These are phyloP conservation scores for Drosophila pseudoananassae DNA, from an alignment of 1,140 invertebrate genomes.

Conservation along the genomic window DNA sequence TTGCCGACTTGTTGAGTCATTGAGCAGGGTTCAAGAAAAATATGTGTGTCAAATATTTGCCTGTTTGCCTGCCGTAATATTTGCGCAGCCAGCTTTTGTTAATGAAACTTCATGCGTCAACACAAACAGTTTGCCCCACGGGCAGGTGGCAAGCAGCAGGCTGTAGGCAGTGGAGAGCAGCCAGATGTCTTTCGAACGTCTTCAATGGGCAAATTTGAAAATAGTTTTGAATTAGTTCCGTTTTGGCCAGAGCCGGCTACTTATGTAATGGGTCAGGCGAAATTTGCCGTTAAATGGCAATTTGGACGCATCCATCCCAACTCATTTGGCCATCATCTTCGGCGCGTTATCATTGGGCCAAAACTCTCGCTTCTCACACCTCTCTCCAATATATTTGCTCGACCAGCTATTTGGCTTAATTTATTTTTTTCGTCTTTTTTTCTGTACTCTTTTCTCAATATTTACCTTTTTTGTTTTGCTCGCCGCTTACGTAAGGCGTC, in stretches of 20 bases:
- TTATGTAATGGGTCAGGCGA: slow-evolving; percentile 70
- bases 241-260: slow-evolving; percentile 48
- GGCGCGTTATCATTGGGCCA: slow-evolving; percentile 41
- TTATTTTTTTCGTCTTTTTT: slow-evolving; percentile 55
- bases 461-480: slow-evolving; percentile 83
- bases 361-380: slow-evolving; percentile 46
- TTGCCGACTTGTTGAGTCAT: slow-evolving; percentile 54
- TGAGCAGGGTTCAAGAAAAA: slow-evolving; percentile 36
- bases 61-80: slow-evolving; percentile 42
- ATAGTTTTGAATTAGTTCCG: slow-evolving; percentile 64
- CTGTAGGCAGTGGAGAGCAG: background rate
- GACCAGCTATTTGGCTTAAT: slow-evolving; percentile 60
- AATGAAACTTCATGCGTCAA: slow-evolving; percentile 36
- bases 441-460: slow-evolving; percentile 61
- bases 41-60: slow-evolving; percentile 62
- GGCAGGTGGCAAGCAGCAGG: background rate
- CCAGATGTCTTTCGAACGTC: slow-evolving; percentile 23
- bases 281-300: slow-evolving; percentile 45
- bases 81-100: slow-evolving; percentile 47
- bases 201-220: slow-evolving; percentile 14
- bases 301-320: slow-evolving; percentile 53
- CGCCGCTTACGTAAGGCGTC: slow-evolving; percentile 67
- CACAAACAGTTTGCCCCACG: slow-evolving; percentile 4
- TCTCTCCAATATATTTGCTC: slow-evolving; percentile 24
- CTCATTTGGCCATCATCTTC: slow-evolving; percentile 36